Evolutionary conservation across 2,888 invertebrate genomes (phyloP).

Genomic region (Salpingus planirostris): DNA sequence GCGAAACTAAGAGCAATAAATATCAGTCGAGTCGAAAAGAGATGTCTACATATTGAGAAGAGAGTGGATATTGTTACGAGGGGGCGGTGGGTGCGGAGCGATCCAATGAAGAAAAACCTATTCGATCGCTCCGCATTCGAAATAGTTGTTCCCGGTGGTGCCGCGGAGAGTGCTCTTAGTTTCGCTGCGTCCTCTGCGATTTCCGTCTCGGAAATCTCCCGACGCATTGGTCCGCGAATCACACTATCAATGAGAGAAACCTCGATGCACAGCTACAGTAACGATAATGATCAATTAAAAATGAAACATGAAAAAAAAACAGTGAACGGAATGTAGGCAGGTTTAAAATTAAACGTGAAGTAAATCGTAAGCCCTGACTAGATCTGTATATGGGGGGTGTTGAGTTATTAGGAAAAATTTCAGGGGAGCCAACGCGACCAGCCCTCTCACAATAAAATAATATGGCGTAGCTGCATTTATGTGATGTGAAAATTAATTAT

Average conservation of each 20-base stretch:
- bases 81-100: background rate
- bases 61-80: no score
- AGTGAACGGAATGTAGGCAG: constrained; percentile 39
- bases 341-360: no score
- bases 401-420: no score
- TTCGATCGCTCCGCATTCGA: background rate
- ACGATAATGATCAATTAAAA: no score
- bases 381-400: no score
- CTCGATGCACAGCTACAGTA: constrained; percentile 37
- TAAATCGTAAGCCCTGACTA: constrained; percentile 37
- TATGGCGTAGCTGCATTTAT: constrained; percentile 30
- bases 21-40: constrained; percentile 17
- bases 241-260: constrained; percentile 27
- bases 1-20: constrained; percentile 36
- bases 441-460: no score
- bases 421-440: no score
- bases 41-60: no score
- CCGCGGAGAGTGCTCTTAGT: constrained; percentile 29
- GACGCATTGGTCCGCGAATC: constrained; percentile 42
- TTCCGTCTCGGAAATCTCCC: no score
- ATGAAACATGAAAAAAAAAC: no score
- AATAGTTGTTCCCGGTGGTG: background rate
- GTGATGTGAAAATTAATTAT: constrained; percentile 12
- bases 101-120: no score
- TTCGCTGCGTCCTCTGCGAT: constrained; percentile 33